Conservation (phyloP, 1,140 invertebrate genomes). For the Diachasma alloeum region DNA sequence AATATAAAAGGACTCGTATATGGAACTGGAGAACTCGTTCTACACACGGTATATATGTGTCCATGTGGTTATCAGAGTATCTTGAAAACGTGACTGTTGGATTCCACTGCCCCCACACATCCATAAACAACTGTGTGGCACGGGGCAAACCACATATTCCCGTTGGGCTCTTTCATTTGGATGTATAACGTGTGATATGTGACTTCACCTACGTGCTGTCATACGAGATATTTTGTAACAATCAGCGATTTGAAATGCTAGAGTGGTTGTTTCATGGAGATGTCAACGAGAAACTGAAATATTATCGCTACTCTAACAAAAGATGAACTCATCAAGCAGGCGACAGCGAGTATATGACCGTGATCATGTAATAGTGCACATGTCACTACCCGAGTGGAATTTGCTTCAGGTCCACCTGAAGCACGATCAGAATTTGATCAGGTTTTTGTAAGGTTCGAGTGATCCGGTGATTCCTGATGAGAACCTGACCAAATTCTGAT, state of each 20-base stretch:
- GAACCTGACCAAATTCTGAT: too few species aligned
- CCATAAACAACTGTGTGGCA: constrained; percentile 12
- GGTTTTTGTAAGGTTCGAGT: too few species aligned
- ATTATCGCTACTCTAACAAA: too few species aligned
- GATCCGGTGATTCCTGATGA: too few species aligned
- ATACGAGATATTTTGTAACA: neutral
- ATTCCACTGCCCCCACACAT: constrained; percentile 27
- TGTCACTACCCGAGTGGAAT: too few species aligned
- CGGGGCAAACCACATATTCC: constrained; percentile 10
- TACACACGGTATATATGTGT: neutral
- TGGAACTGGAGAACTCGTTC: neutral
- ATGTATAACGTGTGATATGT: constrained; percentile 14
- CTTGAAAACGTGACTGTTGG: constrained; percentile 21
- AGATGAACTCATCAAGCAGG: too few species aligned
- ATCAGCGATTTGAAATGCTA: neutral
- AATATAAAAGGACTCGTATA: neutral
- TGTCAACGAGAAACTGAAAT: neutral
- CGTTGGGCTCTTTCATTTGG: neutral
- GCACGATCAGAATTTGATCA: too few species aligned
- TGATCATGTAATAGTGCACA: too few species aligned
- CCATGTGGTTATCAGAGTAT: constrained; percentile 6
- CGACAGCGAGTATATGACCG: too few species aligned
- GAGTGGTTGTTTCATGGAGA: neutral
- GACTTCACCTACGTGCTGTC: neutral
- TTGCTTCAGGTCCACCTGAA: too few species aligned